A percentile compares a stretch with the other conserved stretches of the same genome.
phyloP scores from a whole-genome alignment of 2,797 vertebrate genomes.

The Gymnopithys bicolor region DNA sequence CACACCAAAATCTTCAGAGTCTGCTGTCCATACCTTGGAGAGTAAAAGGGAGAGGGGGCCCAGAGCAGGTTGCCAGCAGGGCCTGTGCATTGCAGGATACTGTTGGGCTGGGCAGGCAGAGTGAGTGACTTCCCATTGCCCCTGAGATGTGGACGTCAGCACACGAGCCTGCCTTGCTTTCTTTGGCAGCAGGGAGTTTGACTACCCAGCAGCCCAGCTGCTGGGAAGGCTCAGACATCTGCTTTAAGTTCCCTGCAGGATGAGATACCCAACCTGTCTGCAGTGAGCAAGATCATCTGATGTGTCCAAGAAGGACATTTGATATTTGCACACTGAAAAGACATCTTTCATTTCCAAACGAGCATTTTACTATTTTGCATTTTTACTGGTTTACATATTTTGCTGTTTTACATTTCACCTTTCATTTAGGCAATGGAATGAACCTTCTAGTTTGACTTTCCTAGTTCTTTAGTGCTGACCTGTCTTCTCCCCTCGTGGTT shows the following conservation, averaged over 20 bases:
- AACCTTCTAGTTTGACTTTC: not conserved
- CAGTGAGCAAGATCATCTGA: not conserved
- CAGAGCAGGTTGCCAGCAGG: not conserved
- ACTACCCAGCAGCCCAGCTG: not conserved
- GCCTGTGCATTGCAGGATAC: not conserved
- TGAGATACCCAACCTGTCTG: not conserved
- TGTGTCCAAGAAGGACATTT: not conserved
- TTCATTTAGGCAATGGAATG: not conserved
- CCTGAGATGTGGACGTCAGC: not conserved
- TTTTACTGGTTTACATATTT: not conserved
- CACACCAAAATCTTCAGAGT: not conserved
- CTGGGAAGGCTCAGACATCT: constrained; percentile 26
- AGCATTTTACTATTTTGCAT: not conserved
- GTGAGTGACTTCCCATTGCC: not conserved
- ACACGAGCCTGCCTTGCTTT: not conserved
- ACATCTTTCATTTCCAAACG: not conserved
- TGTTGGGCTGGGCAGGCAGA: not conserved
- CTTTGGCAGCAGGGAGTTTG: constrained; percentile 1
- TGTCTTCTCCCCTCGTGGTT: not conserved
- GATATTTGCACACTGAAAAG: not conserved
- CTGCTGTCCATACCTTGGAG: not conserved
- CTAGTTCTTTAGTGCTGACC: not conserved
- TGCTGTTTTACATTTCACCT: not conserved
- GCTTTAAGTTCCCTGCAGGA: not conserved
- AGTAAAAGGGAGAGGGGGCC: not conserved